These are phyloP conservation scores for Peromyscus californicus DNA, from an alignment of 2,113 vertebrate species.

Conservation along the genomic window DNA sequence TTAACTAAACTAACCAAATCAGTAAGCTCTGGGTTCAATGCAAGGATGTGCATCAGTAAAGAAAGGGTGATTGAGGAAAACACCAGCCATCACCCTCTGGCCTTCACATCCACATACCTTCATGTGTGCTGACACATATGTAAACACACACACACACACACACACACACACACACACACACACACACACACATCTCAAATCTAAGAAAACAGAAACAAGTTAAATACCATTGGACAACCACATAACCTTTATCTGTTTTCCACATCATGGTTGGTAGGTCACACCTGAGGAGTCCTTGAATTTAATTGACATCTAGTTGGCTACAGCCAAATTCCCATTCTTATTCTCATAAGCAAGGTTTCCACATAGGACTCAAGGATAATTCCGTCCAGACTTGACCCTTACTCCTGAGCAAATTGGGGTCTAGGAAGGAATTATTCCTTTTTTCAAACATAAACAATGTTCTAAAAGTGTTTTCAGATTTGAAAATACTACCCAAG, in stretches of 20 bases:
- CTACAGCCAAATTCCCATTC: not conserved
- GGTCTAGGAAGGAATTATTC: not conserved
- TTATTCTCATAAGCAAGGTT: not conserved
- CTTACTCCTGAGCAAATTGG: not conserved
- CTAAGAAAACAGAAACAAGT: not conserved
- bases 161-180: not conserved
- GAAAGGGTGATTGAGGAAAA: not conserved
- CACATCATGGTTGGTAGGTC: no score
- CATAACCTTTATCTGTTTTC: not conserved
- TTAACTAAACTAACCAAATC: not conserved
- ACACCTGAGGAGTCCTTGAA: not conserved
- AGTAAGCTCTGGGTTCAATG: not conserved
- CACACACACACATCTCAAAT: not conserved
- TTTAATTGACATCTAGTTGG: not conserved
- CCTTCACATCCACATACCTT: not conserved
- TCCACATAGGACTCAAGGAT: not conserved
- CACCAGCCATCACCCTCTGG: not conserved
- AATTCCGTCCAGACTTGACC: not conserved
- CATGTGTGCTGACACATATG: not conserved
- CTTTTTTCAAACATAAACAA: constrained; percentile 29
- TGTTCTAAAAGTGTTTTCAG: constrained; percentile 17
- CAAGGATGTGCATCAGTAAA: not conserved
- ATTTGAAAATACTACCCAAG: constrained; percentile 62
- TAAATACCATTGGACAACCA: not conserved
- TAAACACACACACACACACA: not conserved